These are phyloP conservation scores for Caenorhabditis afra DNA, from an alignment of 2,888 invertebrate genomes.

Conservation along the genomic window DNA sequence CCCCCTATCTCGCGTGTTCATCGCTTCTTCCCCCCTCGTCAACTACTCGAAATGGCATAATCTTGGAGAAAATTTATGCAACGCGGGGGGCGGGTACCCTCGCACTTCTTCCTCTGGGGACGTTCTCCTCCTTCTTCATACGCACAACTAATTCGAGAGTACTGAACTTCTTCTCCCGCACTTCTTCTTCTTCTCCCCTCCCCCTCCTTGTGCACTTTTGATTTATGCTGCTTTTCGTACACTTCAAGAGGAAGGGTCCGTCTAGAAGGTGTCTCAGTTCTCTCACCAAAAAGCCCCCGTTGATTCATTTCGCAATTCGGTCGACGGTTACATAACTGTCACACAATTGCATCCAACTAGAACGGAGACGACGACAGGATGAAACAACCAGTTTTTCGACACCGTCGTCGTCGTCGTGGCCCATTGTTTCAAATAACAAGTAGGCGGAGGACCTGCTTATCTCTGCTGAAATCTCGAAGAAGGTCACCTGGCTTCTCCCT, in stretches of 20 bases:
- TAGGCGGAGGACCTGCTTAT: slow-evolving; percentile 31
- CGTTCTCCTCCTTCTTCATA: slow-evolving; percentile 26
- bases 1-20: slow-evolving; percentile 43
- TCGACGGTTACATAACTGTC: slow-evolving; percentile 56
- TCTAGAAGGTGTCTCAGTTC: too few relatives aligned
- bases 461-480: slow-evolving; percentile 44
- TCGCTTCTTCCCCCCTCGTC: slow-evolving; percentile 34
- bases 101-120: slow-evolving; percentile 46
- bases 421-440: slow-evolving; percentile 56
- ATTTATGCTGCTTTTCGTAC: slow-evolving; percentile 5
- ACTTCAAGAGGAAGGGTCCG: not conserved
- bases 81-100: slow-evolving; percentile 23
- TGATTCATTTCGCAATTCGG: slow-evolving; percentile 54
- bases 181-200: slow-evolving; percentile 14
- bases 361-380: slow-evolving; percentile 23
- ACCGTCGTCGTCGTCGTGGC: slow-evolving; percentile 18
- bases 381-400: slow-evolving; percentile 48
- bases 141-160: slow-evolving; percentile 27
- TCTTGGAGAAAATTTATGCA: slow-evolving; percentile 42
- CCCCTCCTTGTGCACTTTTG: slow-evolving; percentile 10
- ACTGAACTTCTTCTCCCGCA: slow-evolving; percentile 24
- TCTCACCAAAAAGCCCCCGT: not conserved
- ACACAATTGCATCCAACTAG: slow-evolving; percentile 55
- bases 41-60: slow-evolving; percentile 54
- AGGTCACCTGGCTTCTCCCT: slow-evolving; percentile 40